Evolutionary conservation across 1,140 invertebrate species (phyloP), one percentile per base, ranked within the genome.

Genomic region (Glossosoma conforme): DNA sequence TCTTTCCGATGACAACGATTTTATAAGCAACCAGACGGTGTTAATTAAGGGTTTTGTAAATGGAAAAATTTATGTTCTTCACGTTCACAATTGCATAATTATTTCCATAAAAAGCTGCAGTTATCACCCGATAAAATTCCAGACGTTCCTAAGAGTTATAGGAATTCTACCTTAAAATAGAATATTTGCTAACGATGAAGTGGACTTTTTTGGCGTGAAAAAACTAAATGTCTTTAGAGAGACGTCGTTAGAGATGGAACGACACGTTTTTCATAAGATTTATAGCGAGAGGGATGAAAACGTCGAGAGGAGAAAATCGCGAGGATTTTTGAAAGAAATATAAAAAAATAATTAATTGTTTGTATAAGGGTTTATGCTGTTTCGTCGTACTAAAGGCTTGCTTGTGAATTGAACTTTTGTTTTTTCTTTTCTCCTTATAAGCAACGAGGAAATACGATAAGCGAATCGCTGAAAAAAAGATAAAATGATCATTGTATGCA

Each of bases 191-290:
- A n/a, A 28, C 24, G 24, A 28, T 28, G n/a, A n/a, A 28, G 6
- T 36, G 11, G 17, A 19, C 11, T 10, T 38, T 15, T 15, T 38
- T 38, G 15, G 15, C 13, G 36, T 17, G n/a, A 22, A 41, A 50
- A 50, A 50, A 49, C 24, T 32, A 28, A 49, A 41, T 33, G 37
- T 50, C 47, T 25, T 50, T 43, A 32, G 47, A 22, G 30, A 42
- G 24, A 50, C 18, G 40, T 50, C 40, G 38, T 50, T 50, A 50
- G 38, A 30, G 38, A 42, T 10, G 9, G 40, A 50, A 33, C 25
- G 47, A 50, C 47, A 50, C 47, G 47, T 50, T 50, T 33, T 50
- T 49, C 44, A 22, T 17, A 41, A 49, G 36, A 49, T 49, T 49
- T 49, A 41, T 42, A 35, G 9, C 20, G 3, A 18, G 44, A n/a